Evolutionary conservation across 1,140 invertebrate genomes (phyloP).

Genomic region (Delia radicum): DNA sequence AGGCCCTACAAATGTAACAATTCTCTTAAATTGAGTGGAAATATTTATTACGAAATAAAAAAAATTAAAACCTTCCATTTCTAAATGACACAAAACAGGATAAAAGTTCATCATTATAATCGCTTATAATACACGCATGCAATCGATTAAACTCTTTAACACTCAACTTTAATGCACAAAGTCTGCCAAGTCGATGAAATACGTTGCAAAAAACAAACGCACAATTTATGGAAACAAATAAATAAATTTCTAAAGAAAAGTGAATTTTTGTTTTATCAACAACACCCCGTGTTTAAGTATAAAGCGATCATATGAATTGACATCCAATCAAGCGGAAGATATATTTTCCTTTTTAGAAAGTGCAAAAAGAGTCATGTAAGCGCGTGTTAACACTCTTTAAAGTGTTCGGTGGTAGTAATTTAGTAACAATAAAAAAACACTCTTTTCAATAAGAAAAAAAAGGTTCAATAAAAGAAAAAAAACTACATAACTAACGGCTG

Average conservation of each 20-base stretch:
- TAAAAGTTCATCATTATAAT: neutral
- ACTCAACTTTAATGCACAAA: neutral
- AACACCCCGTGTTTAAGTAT: neutral
- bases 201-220: neutral
- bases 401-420: neutral
- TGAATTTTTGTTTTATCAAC: neutral
- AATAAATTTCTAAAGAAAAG: neutral
- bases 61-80: neutral
- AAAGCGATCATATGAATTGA: neutral
- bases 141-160: constrained; percentile 14
- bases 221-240: neutral
- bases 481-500: neutral
- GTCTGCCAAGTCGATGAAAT: neutral
- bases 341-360: neutral
- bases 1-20: constrained; percentile 14
- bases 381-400: neutral
- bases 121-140: neutral
- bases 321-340: neutral
- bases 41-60: neutral
- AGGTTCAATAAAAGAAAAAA: neutral
- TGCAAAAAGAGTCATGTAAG: neutral
- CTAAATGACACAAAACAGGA: neutral
- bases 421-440: neutral
- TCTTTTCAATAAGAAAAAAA: neutral
- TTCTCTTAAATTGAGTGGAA: constrained; percentile 12